These are phyloP conservation scores for Fissipunctia ypsillon DNA, from an alignment of 2,888 invertebrate species.

Conservation along the genomic window DNA sequence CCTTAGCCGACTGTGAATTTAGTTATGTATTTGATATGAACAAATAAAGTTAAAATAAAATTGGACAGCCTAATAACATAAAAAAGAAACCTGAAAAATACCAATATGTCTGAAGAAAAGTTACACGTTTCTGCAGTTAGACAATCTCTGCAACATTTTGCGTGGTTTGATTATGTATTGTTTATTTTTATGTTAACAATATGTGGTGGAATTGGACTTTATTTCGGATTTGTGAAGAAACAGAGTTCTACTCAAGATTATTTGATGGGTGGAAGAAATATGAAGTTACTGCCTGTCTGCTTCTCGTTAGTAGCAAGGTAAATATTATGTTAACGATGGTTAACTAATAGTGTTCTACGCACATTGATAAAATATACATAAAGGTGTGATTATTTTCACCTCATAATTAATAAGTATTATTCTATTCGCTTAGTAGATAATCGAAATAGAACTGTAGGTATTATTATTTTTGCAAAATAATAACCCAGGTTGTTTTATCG, in stretches of 20 bases:
- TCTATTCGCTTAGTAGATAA: background rate
- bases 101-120: slow-evolving; percentile 69
- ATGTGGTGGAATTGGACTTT: slow-evolving; percentile 94
- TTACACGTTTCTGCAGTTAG: slow-evolving; percentile 76
- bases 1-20: slow-evolving; percentile 12
- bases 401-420: background rate
- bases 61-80: background rate
- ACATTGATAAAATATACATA: background rate
- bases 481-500: background rate
- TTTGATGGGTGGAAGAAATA: slow-evolving; percentile 94
- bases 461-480: background rate
- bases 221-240: slow-evolving; percentile 94
- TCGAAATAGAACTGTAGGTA: background rate
- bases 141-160: slow-evolving; percentile 85
- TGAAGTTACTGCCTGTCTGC: slow-evolving; percentile 94
- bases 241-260: slow-evolving; percentile 92
- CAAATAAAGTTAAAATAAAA: slow-evolving; percentile 6
- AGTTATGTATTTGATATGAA: slow-evolving; percentile 2
- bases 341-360: background rate
- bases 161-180: slow-evolving; percentile 92
- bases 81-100: background rate
- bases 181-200: slow-evolving; percentile 93
- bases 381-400: background rate
- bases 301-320: slow-evolving; percentile 95
- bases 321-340: slow-evolving; percentile 43